Evolutionary conservation across 2,888 invertebrate genomes (phyloP).

Genomic region (Mycalesis mineus): DNA sequence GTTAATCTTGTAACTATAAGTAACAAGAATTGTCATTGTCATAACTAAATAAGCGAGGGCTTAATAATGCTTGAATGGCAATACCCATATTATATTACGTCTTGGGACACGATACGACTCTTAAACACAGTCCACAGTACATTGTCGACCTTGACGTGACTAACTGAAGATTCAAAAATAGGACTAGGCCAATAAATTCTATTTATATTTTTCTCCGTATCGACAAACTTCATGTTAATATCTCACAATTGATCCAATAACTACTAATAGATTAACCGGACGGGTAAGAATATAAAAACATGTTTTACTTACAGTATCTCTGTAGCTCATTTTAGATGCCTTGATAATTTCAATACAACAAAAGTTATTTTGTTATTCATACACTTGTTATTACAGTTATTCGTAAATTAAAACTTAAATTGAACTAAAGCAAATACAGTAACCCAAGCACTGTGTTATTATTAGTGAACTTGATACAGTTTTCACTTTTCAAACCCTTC

Average conservation of each 20-base stretch:
- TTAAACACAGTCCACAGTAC: constrained; percentile 33
- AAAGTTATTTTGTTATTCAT: background rate
- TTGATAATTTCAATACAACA: background rate
- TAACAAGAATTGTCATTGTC: constrained; percentile 16
- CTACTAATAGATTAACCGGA: background rate
- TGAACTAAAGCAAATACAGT: background rate
- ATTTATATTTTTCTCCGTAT: constrained; percentile 30
- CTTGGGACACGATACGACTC: constrained; percentile 47
- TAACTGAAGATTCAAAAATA: constrained; percentile 49
- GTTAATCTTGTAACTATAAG: constrained; percentile 3
- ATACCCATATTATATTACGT: constrained; percentile 28
- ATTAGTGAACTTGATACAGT: background rate
- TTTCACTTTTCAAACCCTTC: constrained; percentile 3
- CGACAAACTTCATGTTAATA: background rate
- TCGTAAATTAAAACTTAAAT: background rate
- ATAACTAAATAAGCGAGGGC: constrained; percentile 10
- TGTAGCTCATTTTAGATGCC: constrained; percentile 55
- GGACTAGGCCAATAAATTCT: constrained; percentile 41
- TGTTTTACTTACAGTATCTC: constrained; percentile 58
- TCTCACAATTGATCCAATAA: background rate
- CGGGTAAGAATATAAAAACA: background rate
- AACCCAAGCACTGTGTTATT: background rate
- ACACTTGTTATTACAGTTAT: background rate
- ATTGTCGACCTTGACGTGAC: constrained; percentile 58
- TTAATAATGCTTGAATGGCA: background rate